These are phyloP conservation scores for Cassiopea xamachana DNA, from an alignment of 30 jellyfish, hydroid and myxozoan genomes.

Conservation along the genomic window DNA sequence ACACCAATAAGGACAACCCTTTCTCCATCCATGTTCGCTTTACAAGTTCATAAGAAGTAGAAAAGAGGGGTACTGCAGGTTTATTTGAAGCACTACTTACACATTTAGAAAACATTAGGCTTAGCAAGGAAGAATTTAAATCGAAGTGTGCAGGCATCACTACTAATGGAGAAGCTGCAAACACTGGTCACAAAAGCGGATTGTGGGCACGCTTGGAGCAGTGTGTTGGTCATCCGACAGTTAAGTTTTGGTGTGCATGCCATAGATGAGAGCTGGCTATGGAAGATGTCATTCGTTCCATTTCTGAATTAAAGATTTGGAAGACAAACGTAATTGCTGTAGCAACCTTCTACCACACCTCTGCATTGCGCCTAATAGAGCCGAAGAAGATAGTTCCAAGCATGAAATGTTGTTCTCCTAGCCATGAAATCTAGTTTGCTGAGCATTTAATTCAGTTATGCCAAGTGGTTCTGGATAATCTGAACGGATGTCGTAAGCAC, in stretches of 20 bases:
- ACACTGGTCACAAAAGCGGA: slow-evolving; percentile 29
- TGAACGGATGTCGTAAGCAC: slow-evolving; percentile 30
- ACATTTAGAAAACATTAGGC: slow-evolving; percentile 17
- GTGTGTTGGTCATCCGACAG: slow-evolving; percentile 4
- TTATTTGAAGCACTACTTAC: slow-evolving; percentile 26
- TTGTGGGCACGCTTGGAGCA: slow-evolving; percentile 11
- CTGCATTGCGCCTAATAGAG: background rate
- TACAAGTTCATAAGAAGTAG: slow-evolving; percentile 41
- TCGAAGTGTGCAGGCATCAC: slow-evolving; percentile 29
- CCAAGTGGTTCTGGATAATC: slow-evolving; percentile 31
- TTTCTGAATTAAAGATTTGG: slow-evolving; percentile 21
- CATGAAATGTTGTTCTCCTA: background rate
- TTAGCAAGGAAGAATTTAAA: background rate
- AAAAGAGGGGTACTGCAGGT: slow-evolving; percentile 50
- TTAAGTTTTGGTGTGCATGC: slow-evolving; percentile 23
- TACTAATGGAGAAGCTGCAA: slow-evolving; percentile 55
- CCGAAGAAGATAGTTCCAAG: background rate
- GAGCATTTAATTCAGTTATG: slow-evolving; percentile 11
- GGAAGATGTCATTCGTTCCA: slow-evolving; percentile 34
- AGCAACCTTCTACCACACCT: background rate
- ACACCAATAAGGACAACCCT: slow-evolving; percentile 16
- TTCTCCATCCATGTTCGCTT: slow-evolving; percentile 21
- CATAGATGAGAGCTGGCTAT: slow-evolving; percentile 50
- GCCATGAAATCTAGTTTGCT: background rate
- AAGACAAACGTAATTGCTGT: background rate